These are phyloP conservation scores for Pollicipes pollicipes DNA, from an alignment of 1,140 invertebrate species.

Conservation along the genomic window DNA sequence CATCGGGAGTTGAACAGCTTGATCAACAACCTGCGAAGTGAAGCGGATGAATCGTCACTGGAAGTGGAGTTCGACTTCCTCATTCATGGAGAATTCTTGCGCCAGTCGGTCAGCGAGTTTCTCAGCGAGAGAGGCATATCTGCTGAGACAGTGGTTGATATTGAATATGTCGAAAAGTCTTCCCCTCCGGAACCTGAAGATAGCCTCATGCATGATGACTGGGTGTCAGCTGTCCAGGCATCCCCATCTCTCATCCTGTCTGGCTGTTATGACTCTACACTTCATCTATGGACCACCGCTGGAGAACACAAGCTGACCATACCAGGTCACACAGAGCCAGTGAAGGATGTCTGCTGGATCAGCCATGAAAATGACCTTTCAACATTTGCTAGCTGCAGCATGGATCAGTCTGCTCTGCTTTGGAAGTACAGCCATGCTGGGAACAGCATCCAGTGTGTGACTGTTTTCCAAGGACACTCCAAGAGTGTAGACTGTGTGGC, in stretches of 20 bases:
- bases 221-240: background rate
- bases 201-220: background rate
- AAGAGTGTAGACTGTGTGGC: slow-evolving; percentile 5
- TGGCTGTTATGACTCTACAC: slow-evolving; percentile 7
- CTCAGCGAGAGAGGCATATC: background rate
- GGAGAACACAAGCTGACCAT: slow-evolving; percentile 64
- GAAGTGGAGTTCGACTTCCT: slow-evolving; percentile 1
- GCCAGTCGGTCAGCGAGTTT: background rate
- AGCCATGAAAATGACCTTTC: background rate
- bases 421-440: background rate
- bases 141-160: background rate
- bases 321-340: slow-evolving; percentile 60
- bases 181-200: background rate
- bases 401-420: background rate
- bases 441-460: background rate
- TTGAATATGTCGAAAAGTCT: background rate
- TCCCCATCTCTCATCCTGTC: background rate
- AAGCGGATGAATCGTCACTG: background rate
- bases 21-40: background rate
- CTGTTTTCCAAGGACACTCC: background rate
- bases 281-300: slow-evolving; percentile 70
- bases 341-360: slow-evolving; percentile 54
- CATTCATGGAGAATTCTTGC: background rate
- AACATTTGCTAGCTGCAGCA: background rate
- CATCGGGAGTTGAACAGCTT: background rate